Evolutionary conservation across 2,797 vertebrate species (phyloP).

Genomic region (Centroberyx gerrardi): DNA sequence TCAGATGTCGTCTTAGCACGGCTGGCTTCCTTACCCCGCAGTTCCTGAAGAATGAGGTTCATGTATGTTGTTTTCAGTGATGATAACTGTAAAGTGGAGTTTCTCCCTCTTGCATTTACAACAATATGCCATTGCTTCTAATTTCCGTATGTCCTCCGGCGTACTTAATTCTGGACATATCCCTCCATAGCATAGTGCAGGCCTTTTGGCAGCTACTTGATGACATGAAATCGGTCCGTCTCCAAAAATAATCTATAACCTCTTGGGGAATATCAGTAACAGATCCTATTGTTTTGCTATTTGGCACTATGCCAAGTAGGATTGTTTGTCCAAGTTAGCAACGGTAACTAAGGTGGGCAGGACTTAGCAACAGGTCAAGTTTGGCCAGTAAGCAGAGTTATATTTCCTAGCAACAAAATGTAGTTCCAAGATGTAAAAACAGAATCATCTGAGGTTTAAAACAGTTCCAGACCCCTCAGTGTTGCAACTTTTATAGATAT

Average conservation of each 20-base stretch:
- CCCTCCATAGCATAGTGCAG: conserved; percentile 14
- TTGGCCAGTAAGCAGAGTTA: conserved; percentile 33
- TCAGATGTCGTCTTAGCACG: too few species aligned
- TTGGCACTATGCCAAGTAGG: conserved; percentile 64
- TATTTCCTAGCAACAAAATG: conserved; percentile 40
- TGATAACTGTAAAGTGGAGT: not conserved
- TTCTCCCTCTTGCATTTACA: not conserved
- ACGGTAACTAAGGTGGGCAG: conserved; percentile 60
- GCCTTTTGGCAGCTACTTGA: conserved; percentile 32
- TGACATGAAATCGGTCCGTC: conserved; percentile 55
- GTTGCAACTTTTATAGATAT: conserved; percentile 29
- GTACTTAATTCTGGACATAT: conserved; percentile 23
- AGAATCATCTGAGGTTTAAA: conserved; percentile 37
- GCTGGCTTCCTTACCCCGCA: too few species aligned
- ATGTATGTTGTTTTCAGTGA: not conserved
- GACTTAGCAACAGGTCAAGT: conserved; percentile 35
- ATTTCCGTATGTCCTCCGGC: not conserved
- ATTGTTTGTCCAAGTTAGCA: conserved; percentile 73
- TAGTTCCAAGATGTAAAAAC: conserved; percentile 17
- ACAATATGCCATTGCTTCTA: not conserved
- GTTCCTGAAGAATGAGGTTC: not conserved
- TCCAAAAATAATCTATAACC: conserved; percentile 72
- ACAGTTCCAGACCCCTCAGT: conserved; percentile 25
- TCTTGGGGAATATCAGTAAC: conserved; percentile 69
- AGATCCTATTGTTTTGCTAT: conserved; percentile 79